phyloP scores from a whole-genome alignment of 2,797 vertebrate species.

The Pseudocheirus occidentalis region DNA sequence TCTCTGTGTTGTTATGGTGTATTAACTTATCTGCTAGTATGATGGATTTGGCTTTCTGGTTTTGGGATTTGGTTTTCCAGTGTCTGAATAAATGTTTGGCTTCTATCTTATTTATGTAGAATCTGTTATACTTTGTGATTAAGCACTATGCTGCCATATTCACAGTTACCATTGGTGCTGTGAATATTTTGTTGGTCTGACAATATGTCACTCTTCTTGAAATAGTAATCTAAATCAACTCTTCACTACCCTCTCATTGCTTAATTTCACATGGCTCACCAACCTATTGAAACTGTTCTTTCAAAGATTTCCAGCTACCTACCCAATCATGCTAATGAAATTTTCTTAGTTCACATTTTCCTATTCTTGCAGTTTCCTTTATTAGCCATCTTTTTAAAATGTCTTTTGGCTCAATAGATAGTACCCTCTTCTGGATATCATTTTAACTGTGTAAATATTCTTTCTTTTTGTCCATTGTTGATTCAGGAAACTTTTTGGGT shows the following conservation, averaged over 20 bases:
- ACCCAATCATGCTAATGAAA: neutral
- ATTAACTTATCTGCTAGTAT: too few species aligned
- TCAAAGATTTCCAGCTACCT: neutral
- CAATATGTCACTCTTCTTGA: neutral
- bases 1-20: too few species aligned
- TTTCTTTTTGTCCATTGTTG: neutral
- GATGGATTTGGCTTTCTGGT: too few species aligned
- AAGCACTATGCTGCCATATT: too few species aligned
- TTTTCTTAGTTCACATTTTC: neutral
- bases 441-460: neutral
- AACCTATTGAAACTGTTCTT: neutral
- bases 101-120: too few species aligned
- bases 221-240: neutral
- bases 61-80: too few species aligned
- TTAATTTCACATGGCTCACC: neutral
- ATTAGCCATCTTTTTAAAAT: neutral
- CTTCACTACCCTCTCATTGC: neutral
- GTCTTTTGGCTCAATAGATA: neutral
- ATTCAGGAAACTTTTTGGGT: neutral
- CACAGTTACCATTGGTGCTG: too few species aligned
- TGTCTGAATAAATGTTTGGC: too few species aligned
- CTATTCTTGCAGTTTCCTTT: neutral
- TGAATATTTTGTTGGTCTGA: too few species aligned
- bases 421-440: neutral
- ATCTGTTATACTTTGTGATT: too few species aligned